A percentile compares a stretch with the other conserved stretches of the same genome.
phyloP scores from a whole-genome alignment of 2,888 invertebrate species.

The Ichneumoninae sp. region DNA sequence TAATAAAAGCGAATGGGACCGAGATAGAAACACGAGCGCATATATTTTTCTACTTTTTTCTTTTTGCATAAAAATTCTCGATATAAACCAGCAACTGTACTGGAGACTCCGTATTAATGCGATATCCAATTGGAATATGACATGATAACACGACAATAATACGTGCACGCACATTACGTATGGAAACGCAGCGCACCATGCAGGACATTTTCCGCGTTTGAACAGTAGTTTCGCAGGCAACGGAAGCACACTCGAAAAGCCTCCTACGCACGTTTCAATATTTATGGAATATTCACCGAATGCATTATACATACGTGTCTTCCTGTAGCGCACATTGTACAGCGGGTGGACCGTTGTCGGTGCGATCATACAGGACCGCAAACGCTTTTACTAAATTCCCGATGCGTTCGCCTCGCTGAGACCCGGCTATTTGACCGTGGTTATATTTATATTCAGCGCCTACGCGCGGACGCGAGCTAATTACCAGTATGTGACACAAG shows the following conservation, averaged over 20 bases:
- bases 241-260: conserved; percentile 39
- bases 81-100: background rate
- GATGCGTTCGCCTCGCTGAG: conserved; percentile 21
- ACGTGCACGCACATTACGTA: conserved; percentile 6
- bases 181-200: conserved; percentile 13
- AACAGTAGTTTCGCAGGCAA: conserved; percentile 32
- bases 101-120: background rate
- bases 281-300: conserved; percentile 60
- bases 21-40: background rate
- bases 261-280: conserved; percentile 49
- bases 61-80: background rate
- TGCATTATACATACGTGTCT: conserved; percentile 38
- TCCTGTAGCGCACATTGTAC: conserved; percentile 35
- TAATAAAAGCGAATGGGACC: background rate
- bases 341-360: conserved; percentile 11
- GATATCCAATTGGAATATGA: background rate
- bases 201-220: conserved; percentile 54
- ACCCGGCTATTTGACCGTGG: conserved; percentile 36
- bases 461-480: conserved; percentile 51
- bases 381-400: conserved; percentile 49
- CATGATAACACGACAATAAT: background rate
- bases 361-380: conserved; percentile 42
- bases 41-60: background rate
- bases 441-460: conserved; percentile 66
- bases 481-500: conserved; percentile 53